A percentile compares a stretch with the other conserved stretches of the same genome.
These are phyloP conservation scores for Phenganax subtilis DNA, from an alignment of 92 coral and sea anemone genomes.

Conservation along the genomic window DNA sequence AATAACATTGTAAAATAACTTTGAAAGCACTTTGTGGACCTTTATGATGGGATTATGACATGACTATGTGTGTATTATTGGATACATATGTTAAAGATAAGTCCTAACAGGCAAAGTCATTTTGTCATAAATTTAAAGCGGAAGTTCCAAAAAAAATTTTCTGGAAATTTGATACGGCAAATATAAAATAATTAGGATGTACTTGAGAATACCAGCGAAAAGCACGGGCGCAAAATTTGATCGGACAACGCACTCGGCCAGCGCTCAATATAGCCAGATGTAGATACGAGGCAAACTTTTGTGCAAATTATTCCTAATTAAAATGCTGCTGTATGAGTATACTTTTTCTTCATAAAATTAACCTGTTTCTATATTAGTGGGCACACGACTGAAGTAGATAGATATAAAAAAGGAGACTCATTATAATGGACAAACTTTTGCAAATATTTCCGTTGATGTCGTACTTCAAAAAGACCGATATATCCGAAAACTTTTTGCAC, in stretches of 20 bases:
- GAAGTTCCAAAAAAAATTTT: not conserved
- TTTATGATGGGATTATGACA: not conserved
- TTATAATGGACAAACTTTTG: not conserved
- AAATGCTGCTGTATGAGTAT: too few relatives aligned
- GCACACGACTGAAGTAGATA: not conserved
- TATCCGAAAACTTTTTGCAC: too few relatives aligned
- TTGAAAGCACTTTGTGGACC: not conserved
- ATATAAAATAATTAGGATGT: too few relatives aligned
- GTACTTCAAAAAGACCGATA: too few relatives aligned
- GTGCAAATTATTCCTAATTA: too few relatives aligned
- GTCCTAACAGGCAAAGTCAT: not conserved
- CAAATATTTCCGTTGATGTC: not conserved
- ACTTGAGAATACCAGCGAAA: too few relatives aligned
- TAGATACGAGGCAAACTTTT: too few relatives aligned
- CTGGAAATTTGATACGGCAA: conserved; percentile 2
- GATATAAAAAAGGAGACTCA: not conserved
- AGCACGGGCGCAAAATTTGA: too few relatives aligned
- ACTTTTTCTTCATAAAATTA: too few relatives aligned
- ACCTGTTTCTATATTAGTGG: too few relatives aligned
- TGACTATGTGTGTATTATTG: not conserved
- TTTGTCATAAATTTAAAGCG: not conserved
- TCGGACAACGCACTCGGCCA: too few relatives aligned
- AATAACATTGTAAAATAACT: not conserved
- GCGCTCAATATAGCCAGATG: too few relatives aligned
- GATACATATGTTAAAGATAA: not conserved